A percentile compares a stretch with the other conserved stretches of the same genome.
Evolutionary conservation across 2,113 vertebrate genomes (phyloP).

Genomic region (Macrotus californicus): DNA sequence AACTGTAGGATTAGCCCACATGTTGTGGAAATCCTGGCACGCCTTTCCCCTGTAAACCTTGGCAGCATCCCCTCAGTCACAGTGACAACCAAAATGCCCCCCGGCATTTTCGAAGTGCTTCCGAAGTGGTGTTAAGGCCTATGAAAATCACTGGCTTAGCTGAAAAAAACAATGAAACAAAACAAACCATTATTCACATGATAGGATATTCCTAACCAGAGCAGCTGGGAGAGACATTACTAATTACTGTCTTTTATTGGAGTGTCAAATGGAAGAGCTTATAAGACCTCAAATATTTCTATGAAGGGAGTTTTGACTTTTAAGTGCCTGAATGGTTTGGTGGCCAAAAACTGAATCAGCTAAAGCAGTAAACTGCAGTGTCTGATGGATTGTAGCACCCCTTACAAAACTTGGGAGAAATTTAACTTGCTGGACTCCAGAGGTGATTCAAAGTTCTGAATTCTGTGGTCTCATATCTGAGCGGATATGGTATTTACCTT

Average conservation of each 20-base stretch:
- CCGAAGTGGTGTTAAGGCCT: not conserved
- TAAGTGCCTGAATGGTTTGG: slow-evolving; percentile 4
- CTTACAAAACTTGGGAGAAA: slow-evolving; percentile 10
- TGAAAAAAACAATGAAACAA: not conserved
- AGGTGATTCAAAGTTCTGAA: not conserved
- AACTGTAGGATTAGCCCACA: not conserved
- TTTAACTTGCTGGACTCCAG: not conserved
- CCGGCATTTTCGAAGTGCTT: not conserved
- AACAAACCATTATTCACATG: not conserved
- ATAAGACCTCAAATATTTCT: slow-evolving; percentile 42
- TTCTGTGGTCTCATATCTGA: not conserved
- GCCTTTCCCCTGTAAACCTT: not conserved
- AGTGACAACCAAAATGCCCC: not conserved
- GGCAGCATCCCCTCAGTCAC: not conserved
- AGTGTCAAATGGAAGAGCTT: not conserved
- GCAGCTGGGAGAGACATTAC: not conserved
- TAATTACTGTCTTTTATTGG: slow-evolving; percentile 16
- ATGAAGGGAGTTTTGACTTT: slow-evolving; percentile 15
- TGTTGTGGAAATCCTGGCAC: not conserved
- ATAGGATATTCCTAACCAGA: not conserved
- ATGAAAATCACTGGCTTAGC: not conserved
- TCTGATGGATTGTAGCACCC: not conserved
- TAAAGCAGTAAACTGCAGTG: not conserved
- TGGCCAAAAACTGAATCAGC: slow-evolving; percentile 33
- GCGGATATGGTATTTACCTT: not conserved